phyloP scores from a whole-genome alignment of 2,888 invertebrate genomes.

The Sycophila texana region DNA sequence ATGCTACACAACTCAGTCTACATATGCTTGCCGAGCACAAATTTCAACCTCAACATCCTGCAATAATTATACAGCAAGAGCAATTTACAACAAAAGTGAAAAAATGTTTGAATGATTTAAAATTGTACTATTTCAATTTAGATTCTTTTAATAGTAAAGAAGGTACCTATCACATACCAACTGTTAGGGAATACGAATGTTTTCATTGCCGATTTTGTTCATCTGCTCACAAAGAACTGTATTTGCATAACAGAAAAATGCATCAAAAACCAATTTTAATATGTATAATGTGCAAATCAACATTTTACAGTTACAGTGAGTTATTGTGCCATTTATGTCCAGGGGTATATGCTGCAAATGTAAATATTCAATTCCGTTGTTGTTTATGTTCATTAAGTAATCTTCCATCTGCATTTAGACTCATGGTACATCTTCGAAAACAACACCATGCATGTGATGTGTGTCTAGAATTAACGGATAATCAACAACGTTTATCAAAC shows the following conservation, averaged over 20 bases:
- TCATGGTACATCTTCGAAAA: slow-evolving; percentile 92
- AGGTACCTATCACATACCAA: slow-evolving; percentile 75
- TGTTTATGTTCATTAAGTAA: slow-evolving; percentile 87
- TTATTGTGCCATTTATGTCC: slow-evolving; percentile 91
- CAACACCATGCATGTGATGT: slow-evolving; percentile 91
- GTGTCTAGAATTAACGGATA: slow-evolving; percentile 88
- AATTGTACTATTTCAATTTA: slow-evolving; percentile 83
- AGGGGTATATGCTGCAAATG: slow-evolving; percentile 81
- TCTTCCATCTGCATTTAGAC: slow-evolving; percentile 89
- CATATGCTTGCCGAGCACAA: slow-evolving; percentile 89
- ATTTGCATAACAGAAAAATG: slow-evolving; percentile 90
- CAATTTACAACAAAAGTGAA: slow-evolving; percentile 82
- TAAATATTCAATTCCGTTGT: slow-evolving; percentile 85
- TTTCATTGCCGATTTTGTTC: slow-evolving; percentile 90
- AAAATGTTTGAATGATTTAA: slow-evolving; percentile 80
- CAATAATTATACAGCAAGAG: slow-evolving; percentile 71
- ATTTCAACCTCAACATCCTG: slow-evolving; percentile 78
- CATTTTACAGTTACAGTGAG: slow-evolving; percentile 92
- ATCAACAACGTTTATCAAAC: slow-evolving; percentile 87
- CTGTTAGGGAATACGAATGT: slow-evolving; percentile 87
- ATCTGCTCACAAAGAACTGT: slow-evolving; percentile 88
- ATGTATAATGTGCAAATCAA: slow-evolving; percentile 92
- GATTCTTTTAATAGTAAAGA: slow-evolving; percentile 82
- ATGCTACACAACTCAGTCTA: slow-evolving; percentile 86
- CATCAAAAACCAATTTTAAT: slow-evolving; percentile 89